Base-by-base conservation (phyloP, 2,797 vertebrate species). In the Spondyliosoma cantharus region DNA sequence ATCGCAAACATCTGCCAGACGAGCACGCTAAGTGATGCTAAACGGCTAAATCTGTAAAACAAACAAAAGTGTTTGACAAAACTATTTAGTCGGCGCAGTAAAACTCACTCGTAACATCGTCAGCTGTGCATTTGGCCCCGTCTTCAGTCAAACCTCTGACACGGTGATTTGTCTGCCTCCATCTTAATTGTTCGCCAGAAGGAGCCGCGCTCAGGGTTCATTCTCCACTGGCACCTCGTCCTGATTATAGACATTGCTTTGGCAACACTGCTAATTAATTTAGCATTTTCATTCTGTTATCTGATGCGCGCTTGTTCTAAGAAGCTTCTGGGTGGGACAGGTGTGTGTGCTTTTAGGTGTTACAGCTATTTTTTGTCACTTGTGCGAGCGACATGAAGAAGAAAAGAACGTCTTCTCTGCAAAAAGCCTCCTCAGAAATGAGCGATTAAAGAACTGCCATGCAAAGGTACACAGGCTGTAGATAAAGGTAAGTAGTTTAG, bases 1-100 rank as follows among this genome's bases (percentile, higher is more conserved):
- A 96, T 96, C 92, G 90, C 93, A 94, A 96, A 96, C 96, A 96
- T 95, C 96, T 97, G 95, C 94, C 92, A 82, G 78, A 91, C 90
- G 90, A 93, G 94, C 85, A 93, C 84, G 92, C 91, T 82, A 92
- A 96, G 92, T 92, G 93, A 92, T 89, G 69, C 91, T 88, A 88
- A 90, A 86, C 81, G 83, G 91, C 90, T 73, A 90, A 90, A 93
- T 92, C 90, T 90, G 93, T 91, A 89, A 82, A 92, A 88, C 79
- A 90, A 90, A 92, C 83, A 84, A 85, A 90, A 93, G 88, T 65
- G 87, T 53, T 86, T 92, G 88, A 90, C 29, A 92, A 81, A 17
- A 70, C 88, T 85, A 84, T 90, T 90, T 63, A 69, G 82, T 93
- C 67, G 61, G 88, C 69, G 42, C 85, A 80, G 74, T 82, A 63